These are phyloP conservation scores for Chelonia mydas DNA, from an alignment of 2,797 vertebrate genomes.

Conservation along the genomic window DNA sequence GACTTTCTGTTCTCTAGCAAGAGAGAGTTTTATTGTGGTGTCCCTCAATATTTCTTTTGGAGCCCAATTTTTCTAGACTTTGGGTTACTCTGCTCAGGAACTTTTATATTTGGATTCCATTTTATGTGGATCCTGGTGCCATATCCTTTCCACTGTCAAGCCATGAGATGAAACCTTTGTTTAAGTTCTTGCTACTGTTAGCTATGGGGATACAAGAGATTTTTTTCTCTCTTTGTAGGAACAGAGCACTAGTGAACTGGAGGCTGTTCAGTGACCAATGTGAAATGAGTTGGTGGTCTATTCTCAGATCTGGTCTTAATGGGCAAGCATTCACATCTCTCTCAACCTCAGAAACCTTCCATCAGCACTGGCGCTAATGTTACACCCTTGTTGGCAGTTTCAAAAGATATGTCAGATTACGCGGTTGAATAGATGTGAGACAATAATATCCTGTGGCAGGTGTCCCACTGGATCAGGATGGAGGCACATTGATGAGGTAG, in stretches of 20 bases:
- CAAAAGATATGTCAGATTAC: background rate
- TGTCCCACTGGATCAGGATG: rapidly evolving
- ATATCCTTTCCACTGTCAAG: conserved; percentile 17
- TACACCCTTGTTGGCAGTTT: background rate
- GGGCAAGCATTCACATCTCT: background rate
- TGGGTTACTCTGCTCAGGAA: background rate
- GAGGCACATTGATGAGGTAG: background rate
- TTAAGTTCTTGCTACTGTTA: background rate
- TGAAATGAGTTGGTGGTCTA: background rate
- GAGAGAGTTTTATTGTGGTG: background rate
- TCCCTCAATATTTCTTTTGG: conserved; percentile 22
- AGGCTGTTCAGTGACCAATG: background rate
- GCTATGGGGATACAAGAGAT: background rate
- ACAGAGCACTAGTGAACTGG: background rate
- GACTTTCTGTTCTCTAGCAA: conserved; percentile 9
- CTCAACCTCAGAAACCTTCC: background rate
- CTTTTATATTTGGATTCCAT: conserved; percentile 46
- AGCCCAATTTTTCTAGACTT: background rate
- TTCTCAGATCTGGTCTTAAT: background rate
- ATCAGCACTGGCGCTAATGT: background rate
- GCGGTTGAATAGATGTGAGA: background rate
- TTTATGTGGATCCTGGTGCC: conserved; percentile 34
- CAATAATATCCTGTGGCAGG: background rate
- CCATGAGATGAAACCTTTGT: background rate
- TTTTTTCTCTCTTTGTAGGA: background rate